Evolutionary conservation across 2,888 invertebrate species (phyloP), one percentile per base, ranked within the genome.

Genomic region (Philaethria dido): DNA sequence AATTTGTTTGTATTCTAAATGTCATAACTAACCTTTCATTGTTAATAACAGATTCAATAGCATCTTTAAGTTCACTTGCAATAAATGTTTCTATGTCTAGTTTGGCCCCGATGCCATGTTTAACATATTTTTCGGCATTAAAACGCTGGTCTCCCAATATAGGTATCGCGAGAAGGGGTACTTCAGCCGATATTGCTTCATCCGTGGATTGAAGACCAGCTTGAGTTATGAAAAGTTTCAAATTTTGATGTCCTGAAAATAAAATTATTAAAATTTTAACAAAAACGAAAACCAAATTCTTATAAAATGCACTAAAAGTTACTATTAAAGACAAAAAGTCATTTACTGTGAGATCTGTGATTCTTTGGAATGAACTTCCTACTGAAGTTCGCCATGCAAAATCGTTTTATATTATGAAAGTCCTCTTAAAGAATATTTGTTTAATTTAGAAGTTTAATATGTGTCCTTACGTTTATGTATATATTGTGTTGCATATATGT

Each of bases 181-280:
- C 83, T 39, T 81, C 82, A 6, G 84, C 83, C 39, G 74, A 69
- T n/a, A 91, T 82, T 0, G 88, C 80, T 75, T 91, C 90, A 63
- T 89, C 88, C 0, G 87, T 79, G 0, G 89, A 89, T 69, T 89
- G 88, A 0, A 88, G 69, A 14, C 90, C 89, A 54, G 83, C 86
- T 81, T 89, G 89, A 0, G 84, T 87, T 16, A 89, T 81, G 50
- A 80, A 82, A 0, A 80, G 18, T 72, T 88, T 90, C 0, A 92
- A 62, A 44, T 92, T 91, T 4, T 84, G 83, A 73, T 93, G 69
- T 48, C 80, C 82, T 42, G 80, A 78, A 9, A 87, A 52, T 22
- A n/a, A n/a, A n/a, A n/a, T n/a, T n/a, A n/a, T n/a, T n/a, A n/a
- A n/a, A n/a, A n/a, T n/a, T n/a, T n/a, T n/a, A n/a, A n/a, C n/a